phyloP scores from a whole-genome alignment of 37 sponge, comb jelly and placozoan species.

The Chondrosia reniformis region DNA sequence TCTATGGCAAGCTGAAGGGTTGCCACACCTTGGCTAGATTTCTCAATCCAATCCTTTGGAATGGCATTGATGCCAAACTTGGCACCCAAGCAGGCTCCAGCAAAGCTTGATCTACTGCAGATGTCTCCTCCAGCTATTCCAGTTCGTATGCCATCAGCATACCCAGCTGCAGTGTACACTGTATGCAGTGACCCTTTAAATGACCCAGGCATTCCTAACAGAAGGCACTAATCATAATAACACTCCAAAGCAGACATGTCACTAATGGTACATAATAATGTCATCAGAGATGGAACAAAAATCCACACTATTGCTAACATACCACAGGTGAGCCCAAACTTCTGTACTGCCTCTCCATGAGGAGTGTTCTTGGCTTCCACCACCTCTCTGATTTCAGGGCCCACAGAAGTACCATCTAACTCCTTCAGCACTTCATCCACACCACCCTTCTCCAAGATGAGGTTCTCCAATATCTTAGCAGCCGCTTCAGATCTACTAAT shows the following conservation, averaged over 20 bases:
- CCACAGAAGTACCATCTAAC: background rate
- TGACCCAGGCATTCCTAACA: slow-evolving; percentile 40
- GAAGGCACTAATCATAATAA: background rate
- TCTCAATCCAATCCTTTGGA: slow-evolving; percentile 52
- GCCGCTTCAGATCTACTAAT: slow-evolving; percentile 4
- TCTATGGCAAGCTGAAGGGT: slow-evolving; percentile 6
- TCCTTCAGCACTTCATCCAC: background rate
- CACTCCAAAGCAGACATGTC: background rate
- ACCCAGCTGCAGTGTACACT: slow-evolving; percentile 16
- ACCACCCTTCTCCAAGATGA: slow-evolving; percentile 9
- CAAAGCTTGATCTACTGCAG: slow-evolving; percentile 44
- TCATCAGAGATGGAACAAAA: background rate
- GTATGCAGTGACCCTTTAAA: slow-evolving; percentile 50
- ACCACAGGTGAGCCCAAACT: slow-evolving; percentile 32
- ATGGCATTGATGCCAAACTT: slow-evolving; percentile 44
- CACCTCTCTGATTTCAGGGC: slow-evolving; percentile 1
- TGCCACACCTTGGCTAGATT: slow-evolving; percentile 16
- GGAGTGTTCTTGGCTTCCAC: background rate
- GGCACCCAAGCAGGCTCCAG: slow-evolving; percentile 39
- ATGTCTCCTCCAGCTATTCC: slow-evolving; percentile 60
- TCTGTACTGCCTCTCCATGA: slow-evolving; percentile 27
- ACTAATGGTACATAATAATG: background rate
- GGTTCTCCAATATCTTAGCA: slow-evolving; percentile 4
- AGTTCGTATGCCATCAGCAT: slow-evolving; percentile 14
- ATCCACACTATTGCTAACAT: background rate